A percentile compares a stretch with the other conserved stretches of the same genome.
These are phyloP conservation scores for Loriculus beryllinus DNA, from an alignment of 2,797 vertebrate genomes.

Conservation along the genomic window DNA sequence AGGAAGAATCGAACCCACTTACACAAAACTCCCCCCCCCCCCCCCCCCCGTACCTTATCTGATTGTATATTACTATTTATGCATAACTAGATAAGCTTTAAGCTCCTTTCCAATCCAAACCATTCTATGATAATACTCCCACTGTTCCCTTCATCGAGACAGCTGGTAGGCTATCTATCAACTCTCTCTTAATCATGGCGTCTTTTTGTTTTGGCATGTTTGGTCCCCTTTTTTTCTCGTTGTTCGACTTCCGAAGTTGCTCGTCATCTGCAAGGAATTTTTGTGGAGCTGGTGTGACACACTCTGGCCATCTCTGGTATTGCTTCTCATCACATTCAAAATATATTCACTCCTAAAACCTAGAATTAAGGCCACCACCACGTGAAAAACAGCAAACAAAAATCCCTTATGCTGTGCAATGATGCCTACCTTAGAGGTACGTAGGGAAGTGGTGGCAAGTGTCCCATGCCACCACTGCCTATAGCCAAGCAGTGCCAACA, in stretches of 20 bases:
- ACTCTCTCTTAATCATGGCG: neutral
- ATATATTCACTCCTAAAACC: accelerated
- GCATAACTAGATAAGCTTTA: neutral
- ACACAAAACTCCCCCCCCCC: neutral
- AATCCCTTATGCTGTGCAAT: neutral
- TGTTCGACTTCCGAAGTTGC: neutral
- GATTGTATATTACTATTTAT: neutral
- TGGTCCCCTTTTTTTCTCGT: neutral
- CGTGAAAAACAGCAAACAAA: neutral
- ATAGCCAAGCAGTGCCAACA: accelerated
- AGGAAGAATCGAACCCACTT: neutral
- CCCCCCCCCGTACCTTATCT: neutral
- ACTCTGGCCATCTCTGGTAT: slow-evolving; percentile 4
- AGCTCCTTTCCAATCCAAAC: neutral
- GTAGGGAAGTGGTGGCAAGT: accelerated
- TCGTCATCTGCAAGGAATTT: neutral
- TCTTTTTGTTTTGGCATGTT: neutral
- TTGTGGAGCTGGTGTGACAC: slow-evolving; percentile 47
- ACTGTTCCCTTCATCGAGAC: neutral
- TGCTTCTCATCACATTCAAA: neutral
- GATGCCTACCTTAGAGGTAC: neutral
- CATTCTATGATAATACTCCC: neutral
- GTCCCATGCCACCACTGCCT: neutral
- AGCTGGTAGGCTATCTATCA: neutral
- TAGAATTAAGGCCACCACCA: neutral